These are phyloP conservation scores for Haplotaxodon microlepis DNA, from an alignment of 2,113 vertebrate genomes.

Conservation along the genomic window DNA sequence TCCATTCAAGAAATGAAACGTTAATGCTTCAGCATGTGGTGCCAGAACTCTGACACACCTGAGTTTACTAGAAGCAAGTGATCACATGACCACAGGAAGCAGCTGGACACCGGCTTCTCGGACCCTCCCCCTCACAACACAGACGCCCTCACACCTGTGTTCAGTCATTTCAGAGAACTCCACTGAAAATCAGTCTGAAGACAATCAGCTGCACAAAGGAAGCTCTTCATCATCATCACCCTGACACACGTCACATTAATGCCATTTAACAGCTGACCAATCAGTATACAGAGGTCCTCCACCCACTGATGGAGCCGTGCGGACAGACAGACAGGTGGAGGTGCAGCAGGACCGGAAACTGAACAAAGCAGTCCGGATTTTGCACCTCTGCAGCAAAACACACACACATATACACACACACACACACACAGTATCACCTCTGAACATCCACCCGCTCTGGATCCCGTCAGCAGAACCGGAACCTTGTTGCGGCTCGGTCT, in stretches of 20 bases:
- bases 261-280: not conserved
- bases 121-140: not conserved
- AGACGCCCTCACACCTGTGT: not conserved
- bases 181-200: not conserved
- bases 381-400: not conserved
- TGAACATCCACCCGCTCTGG: not conserved
- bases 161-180: not conserved
- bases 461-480: conserved; percentile 12
- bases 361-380: not conserved
- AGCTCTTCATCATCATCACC: not conserved
- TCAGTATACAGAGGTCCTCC: not conserved
- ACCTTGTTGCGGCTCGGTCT: not conserved
- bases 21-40: not conserved
- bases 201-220: not conserved
- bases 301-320: not conserved
- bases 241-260: not conserved
- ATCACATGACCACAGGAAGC: not conserved
- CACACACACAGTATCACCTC: conserved; percentile 6
- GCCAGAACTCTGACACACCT: not conserved
- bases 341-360: not conserved
- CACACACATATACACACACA: not conserved
- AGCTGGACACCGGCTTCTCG: not conserved
- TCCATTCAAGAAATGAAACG: not conserved
- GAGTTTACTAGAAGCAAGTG: not conserved
- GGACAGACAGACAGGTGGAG: not conserved